A percentile compares a stretch with the other conserved stretches of the same genome.
Conservation (phyloP, 2,797 vertebrate species). For the Graptemys geographica region DNA sequence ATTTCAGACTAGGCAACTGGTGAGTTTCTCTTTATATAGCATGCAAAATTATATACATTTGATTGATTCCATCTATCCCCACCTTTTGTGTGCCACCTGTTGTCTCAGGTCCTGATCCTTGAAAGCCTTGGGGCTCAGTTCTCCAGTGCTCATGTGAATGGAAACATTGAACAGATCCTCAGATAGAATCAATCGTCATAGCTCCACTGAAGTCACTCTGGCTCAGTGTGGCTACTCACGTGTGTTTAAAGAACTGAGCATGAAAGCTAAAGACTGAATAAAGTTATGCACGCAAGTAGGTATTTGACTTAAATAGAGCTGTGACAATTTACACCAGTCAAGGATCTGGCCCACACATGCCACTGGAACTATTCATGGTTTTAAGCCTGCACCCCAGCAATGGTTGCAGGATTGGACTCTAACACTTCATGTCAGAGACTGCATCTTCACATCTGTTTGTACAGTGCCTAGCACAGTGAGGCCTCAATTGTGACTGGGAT, state of each 20-base stretch:
- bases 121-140: not conserved
- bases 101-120: not conserved
- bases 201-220: not conserved
- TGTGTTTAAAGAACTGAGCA: not conserved
- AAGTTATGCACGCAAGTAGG: not conserved
- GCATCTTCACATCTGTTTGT: not conserved
- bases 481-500: not conserved
- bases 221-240: not conserved
- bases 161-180: not conserved
- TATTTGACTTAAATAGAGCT: not conserved
- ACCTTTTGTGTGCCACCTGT: not conserved
- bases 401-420: not conserved
- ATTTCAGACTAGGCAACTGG: conserved; percentile 1
- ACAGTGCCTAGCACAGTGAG: not conserved
- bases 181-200: not conserved
- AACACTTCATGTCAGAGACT: not conserved
- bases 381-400: not conserved
- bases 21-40: not conserved
- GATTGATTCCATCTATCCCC: not conserved
- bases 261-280: rapidly evolving
- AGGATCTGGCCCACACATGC: not conserved
- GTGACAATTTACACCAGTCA: not conserved
- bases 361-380: not conserved
- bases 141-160: rapidly evolving
- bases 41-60: not conserved